Base-by-base conservation (phyloP, 2,113 vertebrate species). In the Xenus cinereus region DNA sequence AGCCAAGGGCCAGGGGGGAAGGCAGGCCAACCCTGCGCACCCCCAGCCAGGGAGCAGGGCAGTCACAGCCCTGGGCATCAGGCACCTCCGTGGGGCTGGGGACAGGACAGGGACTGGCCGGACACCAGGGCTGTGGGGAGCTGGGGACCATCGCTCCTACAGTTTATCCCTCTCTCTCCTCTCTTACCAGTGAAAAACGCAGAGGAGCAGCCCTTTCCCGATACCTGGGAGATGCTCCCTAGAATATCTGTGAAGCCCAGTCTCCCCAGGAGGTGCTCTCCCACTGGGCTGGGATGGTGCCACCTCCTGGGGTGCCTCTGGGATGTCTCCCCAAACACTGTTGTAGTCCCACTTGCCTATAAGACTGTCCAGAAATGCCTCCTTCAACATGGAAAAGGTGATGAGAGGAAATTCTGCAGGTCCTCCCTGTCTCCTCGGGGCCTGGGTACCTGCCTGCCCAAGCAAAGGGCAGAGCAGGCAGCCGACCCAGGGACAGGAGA, bases 81-180 rank as follows among this genome's bases (percentile, higher is more conserved):
- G 48, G 17, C 51, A 19, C 45, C 27, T 76, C 35, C 0, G 0
- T 59, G 50, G 68, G 14, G 21, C 64, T 26, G 5, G 17, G 53
- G 17, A 20, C 2, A 4, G 43, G 4, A 8, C 1, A 0, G 21
- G 33, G 33, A 6, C 3, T 1, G 23, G 18, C 2, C 3, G 26
- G 3, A 37, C n/a, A 32, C 10, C 19, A 23, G 53, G 24, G 18
- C 39, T 77, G 14, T 8, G 50, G 48, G 64, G n/a, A 86, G 41
- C 32, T 84, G 68, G 33, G n/a, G 18, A 33, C 32, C 13, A 4
- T 30, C 32, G 9, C n/a, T 76, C 32, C 28, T 57, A 2, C 35
- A 9, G 24, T 80, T 46, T 3, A 10, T 24, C 10, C 23, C 14
- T 72, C 23, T 83, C 51, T 54, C 8, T 16, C 5, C 6, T 33